Evolutionary conservation across 1,140 invertebrate genomes (phyloP).

Genomic region (Drosophila punjabiensis): DNA sequence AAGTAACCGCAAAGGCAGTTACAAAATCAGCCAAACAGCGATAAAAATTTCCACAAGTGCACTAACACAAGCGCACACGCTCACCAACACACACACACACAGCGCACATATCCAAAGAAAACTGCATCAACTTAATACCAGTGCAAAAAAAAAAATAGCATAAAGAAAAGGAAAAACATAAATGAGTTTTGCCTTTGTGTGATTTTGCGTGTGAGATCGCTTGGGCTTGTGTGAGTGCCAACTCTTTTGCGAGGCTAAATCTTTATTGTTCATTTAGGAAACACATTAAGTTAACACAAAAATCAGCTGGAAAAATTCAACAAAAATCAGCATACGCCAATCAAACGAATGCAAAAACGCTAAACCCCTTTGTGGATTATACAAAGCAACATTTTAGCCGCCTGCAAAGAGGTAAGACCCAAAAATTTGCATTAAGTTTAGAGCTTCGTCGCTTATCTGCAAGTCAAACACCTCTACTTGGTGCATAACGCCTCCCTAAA

Average conservation of each 20-base stretch:
- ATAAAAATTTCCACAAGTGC: conserved; percentile 52
- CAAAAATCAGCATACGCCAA: conserved; percentile 1
- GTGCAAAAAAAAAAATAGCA: conserved; percentile 18
- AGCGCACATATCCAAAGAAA: conserved; percentile 15
- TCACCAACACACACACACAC: conserved; percentile 12
- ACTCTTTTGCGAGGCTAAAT: conserved; percentile 22
- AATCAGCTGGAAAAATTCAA: conserved; percentile 18
- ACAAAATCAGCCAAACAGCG: conserved; percentile 51
- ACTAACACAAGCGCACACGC: conserved; percentile 27
- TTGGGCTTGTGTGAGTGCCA: conserved; percentile 31
- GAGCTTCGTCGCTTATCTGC: conserved; percentile 4
- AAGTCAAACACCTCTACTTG: conserved; percentile 36
- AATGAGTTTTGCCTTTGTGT: conserved; percentile 44
- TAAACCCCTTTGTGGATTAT: conserved; percentile 47
- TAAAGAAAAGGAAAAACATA: conserved; percentile 29
- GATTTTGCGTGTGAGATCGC: conserved; percentile 31
- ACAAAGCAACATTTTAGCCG: conserved; percentile 9
- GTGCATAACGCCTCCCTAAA: conserved; percentile 5
- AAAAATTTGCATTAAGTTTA: conserved; percentile 22
- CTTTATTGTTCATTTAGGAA: conserved; percentile 48
- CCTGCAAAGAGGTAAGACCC: conserved; percentile 44
- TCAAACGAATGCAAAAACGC: conserved; percentile 10
- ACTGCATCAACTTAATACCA: conserved; percentile 33
- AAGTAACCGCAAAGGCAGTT: conserved; percentile 49
- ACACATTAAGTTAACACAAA: conserved; percentile 14